phyloP scores from a whole-genome alignment of 2,113 vertebrate species.

The Notechis scutatus region DNA sequence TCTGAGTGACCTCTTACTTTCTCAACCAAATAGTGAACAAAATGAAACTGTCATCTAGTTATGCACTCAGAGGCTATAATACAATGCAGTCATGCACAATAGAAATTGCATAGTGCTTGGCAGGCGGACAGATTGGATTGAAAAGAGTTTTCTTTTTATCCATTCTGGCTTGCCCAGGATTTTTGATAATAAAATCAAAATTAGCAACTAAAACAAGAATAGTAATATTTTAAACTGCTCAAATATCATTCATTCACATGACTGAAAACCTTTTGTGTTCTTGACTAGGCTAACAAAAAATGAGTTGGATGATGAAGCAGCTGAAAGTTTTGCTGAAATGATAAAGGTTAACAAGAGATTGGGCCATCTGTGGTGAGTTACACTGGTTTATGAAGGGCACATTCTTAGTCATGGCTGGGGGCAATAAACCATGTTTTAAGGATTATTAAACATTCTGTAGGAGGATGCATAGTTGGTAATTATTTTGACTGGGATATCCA shows the following conservation, averaged over 20 bases:
- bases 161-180: background rate
- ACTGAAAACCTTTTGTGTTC: slow-evolving; percentile 34
- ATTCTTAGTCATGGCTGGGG: slow-evolving; percentile 43
- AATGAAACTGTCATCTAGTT: background rate
- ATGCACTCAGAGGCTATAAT: background rate
- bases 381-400: slow-evolving; percentile 24
- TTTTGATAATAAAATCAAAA: slow-evolving; percentile 1
- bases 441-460: slow-evolving; percentile 44
- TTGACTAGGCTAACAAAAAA: slow-evolving; percentile 75
- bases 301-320: slow-evolving; percentile 72
- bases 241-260: slow-evolving; percentile 8
- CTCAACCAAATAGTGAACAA: background rate
- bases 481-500: background rate
- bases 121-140: background rate
- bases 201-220: slow-evolving; percentile 20
- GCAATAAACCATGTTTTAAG: slow-evolving; percentile 52
- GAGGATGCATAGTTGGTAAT: slow-evolving; percentile 18
- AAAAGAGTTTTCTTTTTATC: background rate
- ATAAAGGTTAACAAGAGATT: slow-evolving; percentile 75
- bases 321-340: slow-evolving; percentile 75
- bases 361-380: slow-evolving; percentile 74
- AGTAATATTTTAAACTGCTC: background rate
- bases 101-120: background rate
- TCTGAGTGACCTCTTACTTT: background rate
- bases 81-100: background rate